phyloP scores from a whole-genome alignment of 2,797 vertebrate genomes.

The Anabas testudineus region DNA sequence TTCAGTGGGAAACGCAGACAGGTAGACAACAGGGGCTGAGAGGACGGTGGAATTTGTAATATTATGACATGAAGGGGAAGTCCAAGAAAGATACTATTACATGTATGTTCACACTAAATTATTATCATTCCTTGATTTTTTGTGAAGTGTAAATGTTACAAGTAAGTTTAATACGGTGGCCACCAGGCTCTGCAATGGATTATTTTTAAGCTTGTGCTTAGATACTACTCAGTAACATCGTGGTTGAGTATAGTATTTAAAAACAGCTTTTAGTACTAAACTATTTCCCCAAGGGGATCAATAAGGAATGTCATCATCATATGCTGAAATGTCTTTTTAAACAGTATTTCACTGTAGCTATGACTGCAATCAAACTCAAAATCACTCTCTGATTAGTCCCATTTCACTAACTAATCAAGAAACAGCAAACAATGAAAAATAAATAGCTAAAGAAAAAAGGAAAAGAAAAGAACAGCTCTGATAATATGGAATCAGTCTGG shows the following conservation, averaged over 20 bases:
- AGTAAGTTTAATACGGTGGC: slow-evolving; percentile 63
- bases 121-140: slow-evolving; percentile 72
- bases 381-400: too few relatives aligned
- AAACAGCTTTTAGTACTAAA: slow-evolving; percentile 12
- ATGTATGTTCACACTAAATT: slow-evolving; percentile 65
- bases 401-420: too few relatives aligned
- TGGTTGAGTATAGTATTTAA: not conserved
- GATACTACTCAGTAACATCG: slow-evolving; percentile 14
- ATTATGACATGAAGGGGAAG: slow-evolving; percentile 64
- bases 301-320: too few relatives aligned
- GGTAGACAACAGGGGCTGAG: slow-evolving; percentile 29
- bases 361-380: not conserved
- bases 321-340: not conserved
- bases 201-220: slow-evolving; percentile 37
- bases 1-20: slow-evolving; percentile 52
- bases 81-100: slow-evolving; percentile 65
- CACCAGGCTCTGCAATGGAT: slow-evolving; percentile 35
- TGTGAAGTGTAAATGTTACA: slow-evolving; percentile 70
- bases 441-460: too few relatives aligned
- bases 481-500: not conserved
- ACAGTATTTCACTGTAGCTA: too few relatives aligned
- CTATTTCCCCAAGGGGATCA: too few relatives aligned
- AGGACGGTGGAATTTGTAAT: slow-evolving; percentile 55
- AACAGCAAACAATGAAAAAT: too few relatives aligned
- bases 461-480: too few relatives aligned